Evolutionary conservation across 2,113 vertebrate species (phyloP).

Genomic region (Rattus norvegicus): GRCr8 NC_086028.1:39114001-39114500

Average conservation of each 20-base stretch:
- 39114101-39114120: slow-evolving; percentile 38
- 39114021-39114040: slow-evolving; percentile 17
- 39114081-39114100: neutral
- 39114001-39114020: slow-evolving; percentile 43
- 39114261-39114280: neutral
- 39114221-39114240: neutral
- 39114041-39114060: neutral
- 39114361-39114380: neutral
- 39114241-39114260: neutral
- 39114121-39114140: neutral
- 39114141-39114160: neutral
- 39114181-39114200: slow-evolving; percentile 28
- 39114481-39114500: neutral
- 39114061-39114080: slow-evolving; percentile 41
- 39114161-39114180: neutral
- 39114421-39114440: neutral
- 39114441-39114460: neutral
- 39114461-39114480: neutral
- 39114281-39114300: neutral
- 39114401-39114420: neutral
- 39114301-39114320: neutral
- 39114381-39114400: neutral
- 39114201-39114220: neutral
- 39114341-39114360: neutral
- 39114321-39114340: neutral